These are phyloP conservation scores for Rutpela maculata DNA, from an alignment of 2,888 invertebrate species.

Conservation along the genomic window DNA sequence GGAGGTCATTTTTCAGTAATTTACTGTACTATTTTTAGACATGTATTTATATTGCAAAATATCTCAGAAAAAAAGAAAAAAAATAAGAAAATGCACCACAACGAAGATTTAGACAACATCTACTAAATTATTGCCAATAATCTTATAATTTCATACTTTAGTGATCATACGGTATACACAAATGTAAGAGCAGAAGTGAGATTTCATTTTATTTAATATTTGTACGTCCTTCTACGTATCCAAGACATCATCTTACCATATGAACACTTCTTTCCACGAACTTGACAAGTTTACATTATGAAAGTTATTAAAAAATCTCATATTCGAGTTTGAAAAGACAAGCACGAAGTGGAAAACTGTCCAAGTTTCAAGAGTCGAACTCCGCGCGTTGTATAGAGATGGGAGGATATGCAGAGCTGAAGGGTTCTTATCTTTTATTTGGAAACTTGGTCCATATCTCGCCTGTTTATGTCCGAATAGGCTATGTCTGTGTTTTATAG, in stretches of 20 bases:
- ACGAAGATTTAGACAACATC: too few relatives aligned
- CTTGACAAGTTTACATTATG: constrained; percentile 61
- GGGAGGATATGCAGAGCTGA: constrained; percentile 53
- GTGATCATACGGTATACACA: neutral
- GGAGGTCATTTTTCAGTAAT: too few relatives aligned
- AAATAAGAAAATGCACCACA: too few relatives aligned
- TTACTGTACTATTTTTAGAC: too few relatives aligned
- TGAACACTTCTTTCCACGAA: constrained; percentile 55
- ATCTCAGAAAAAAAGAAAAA: too few relatives aligned
- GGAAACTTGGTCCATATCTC: constrained; percentile 67
- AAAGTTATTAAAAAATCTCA: constrained; percentile 65
- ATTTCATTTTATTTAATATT: neutral
- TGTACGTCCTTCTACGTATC: neutral
- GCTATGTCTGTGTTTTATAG: constrained; percentile 66
- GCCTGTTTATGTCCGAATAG: constrained; percentile 65
- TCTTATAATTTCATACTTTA: too few relatives aligned
- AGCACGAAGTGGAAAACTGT: constrained; percentile 60
- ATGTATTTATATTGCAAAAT: too few relatives aligned
- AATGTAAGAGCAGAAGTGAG: neutral
- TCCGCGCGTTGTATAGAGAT: constrained; percentile 51
- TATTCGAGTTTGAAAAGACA: constrained; percentile 63
- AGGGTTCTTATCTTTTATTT: constrained; percentile 67
- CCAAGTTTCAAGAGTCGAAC: constrained; percentile 59
- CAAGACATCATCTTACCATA: constrained; percentile 53
- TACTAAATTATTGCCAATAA: too few relatives aligned